phyloP scores from a whole-genome alignment of 2,888 invertebrate genomes.

The Drosophila algonquin region DNA sequence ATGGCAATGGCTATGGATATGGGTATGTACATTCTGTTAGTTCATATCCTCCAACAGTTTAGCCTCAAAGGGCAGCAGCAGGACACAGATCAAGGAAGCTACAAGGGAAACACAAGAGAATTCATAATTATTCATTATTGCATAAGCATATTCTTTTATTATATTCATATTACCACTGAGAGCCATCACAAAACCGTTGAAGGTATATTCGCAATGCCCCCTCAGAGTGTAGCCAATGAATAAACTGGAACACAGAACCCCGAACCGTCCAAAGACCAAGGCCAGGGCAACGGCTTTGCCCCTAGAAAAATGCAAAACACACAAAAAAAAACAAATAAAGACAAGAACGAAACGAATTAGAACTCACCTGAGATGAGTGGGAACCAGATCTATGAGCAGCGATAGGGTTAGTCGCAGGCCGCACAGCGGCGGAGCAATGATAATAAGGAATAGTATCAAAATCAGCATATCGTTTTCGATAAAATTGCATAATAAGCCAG shows the following conservation, averaged over 20 bases:
- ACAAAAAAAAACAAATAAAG: not conserved
- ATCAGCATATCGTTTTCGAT: not conserved
- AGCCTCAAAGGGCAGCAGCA: slow-evolving; percentile 13
- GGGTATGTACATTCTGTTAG: not conserved
- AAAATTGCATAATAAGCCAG: slow-evolving; percentile 4
- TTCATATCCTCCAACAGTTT: not conserved
- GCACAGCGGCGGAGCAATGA: slow-evolving; percentile 17
- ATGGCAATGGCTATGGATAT: not conserved
- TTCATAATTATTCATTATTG: not conserved
- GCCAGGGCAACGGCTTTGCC: slow-evolving; percentile 29
- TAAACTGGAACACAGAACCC: slow-evolving; percentile 16
- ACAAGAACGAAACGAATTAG: not conserved
- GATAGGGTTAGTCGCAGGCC: slow-evolving; percentile 15
- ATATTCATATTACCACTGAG: slow-evolving; percentile 20
- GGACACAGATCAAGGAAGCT: slow-evolving; percentile 1
- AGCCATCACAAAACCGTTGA: slow-evolving; percentile 28
- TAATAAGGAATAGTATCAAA: slow-evolving; percentile 7
- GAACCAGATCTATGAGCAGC: slow-evolving; percentile 43
- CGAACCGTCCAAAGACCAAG: slow-evolving; percentile 18
- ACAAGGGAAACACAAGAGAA: not conserved
- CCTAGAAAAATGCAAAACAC: slow-evolving; percentile 24
- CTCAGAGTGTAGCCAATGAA: slow-evolving; percentile 33
- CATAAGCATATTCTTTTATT: not conserved
- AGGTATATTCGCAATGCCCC: slow-evolving; percentile 17
- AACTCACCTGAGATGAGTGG: slow-evolving; percentile 56